Base-by-base conservation (phyloP, 2,888 invertebrate species). In the Leucozona laternaria region DNA sequence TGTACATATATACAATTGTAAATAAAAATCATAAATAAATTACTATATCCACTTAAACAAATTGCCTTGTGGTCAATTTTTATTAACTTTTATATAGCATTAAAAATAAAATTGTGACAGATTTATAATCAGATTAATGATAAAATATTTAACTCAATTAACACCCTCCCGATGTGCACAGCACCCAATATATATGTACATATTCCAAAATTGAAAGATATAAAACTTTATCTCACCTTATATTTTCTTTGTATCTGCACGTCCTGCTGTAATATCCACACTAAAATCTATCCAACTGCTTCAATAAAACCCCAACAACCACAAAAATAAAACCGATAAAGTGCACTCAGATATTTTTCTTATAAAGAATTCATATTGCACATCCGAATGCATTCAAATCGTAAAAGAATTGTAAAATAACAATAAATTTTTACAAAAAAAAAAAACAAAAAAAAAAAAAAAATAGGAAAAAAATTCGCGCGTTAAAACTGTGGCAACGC, bases 331-430 rank as follows among this genome's bases (percentile, higher is more conserved):
- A 60, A 40, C 68, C 73, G 62, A 57, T 45, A 45, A 81, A 68
- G 60, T 73, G 77, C 72, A 81, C 62, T 68, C 60, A 66, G 62
- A 81, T 34, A 17, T 25, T 43, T 62, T 31, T 34, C 40, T 77
- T 77, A 85, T 48, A 72, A 55, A 73, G 66, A 78, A 60, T 72
- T 48, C 85, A 85, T 81, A 81, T 62, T 64, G 85, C 73, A 81
- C 85, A 81, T 85, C 81, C 77, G 77, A 77, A 81, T 58, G 81
- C 85, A 85, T 81, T 85, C 85, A 70, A 72, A 77, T 68, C 72
- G 77, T 68, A 77, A 68, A 72, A 85, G 68, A 70, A 64, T 48
- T 34, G 15, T 45, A 31, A 68, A 68, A 80, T 81, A 78, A 73
- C 40, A 81, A 80, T 77, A 85, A 80, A 62, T 72, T 31, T 37